These are phyloP conservation scores for Papilio helenus DNA, from an alignment of 1,140 invertebrate genomes.

Conservation along the genomic window DNA sequence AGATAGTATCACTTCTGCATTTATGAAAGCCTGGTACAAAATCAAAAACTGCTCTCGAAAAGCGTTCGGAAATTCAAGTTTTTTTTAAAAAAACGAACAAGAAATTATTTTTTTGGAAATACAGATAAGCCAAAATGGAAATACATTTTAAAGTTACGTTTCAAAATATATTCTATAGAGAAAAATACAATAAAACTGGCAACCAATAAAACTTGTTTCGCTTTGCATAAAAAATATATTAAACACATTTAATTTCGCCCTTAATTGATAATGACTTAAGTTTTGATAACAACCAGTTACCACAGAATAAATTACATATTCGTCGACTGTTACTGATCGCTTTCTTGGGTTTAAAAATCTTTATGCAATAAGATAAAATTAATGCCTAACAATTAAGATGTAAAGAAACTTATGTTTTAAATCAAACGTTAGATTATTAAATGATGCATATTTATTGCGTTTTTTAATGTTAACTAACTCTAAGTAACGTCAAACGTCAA, in stretches of 20 bases:
- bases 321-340: neutral
- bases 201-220: neutral
- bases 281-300: neutral
- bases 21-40: constrained; percentile 22
- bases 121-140: neutral
- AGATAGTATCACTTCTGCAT: constrained; percentile 4
- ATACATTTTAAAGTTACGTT: neutral
- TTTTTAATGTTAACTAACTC: neutral
- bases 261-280: neutral
- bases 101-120: neutral
- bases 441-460: neutral
- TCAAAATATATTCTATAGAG: neutral
- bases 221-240: neutral
- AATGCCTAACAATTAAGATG: neutral
- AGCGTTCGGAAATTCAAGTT: neutral
- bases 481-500: neutral
- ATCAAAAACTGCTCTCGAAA: constrained; percentile 2
- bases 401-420: neutral
- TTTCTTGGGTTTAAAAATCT: neutral
- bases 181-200: neutral
- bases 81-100: neutral
- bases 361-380: neutral
- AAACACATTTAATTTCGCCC: neutral
- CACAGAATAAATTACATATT: neutral
- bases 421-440: no score